Percentiles rank a stretch among this genome's conserved stretches.
phyloP scores from a whole-genome alignment of 2,113 vertebrate genomes.

The Oreochromis niloticus region DNA sequence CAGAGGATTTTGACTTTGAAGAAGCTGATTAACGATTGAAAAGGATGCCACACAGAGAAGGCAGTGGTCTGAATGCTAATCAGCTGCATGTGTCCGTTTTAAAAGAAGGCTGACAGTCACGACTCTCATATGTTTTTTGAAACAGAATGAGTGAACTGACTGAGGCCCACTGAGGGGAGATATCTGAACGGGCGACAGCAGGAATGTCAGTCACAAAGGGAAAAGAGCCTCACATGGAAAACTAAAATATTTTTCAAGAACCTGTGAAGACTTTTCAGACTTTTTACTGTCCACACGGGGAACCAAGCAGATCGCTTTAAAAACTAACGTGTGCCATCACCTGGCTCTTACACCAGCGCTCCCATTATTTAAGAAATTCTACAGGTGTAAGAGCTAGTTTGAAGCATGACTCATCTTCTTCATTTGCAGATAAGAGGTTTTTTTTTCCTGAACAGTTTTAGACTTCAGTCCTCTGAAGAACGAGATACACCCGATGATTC shows the following conservation, averaged over 20 bases:
- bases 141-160: neutral
- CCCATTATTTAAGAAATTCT: neutral
- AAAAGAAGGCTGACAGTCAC: neutral
- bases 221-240: neutral
- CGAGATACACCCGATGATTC: neutral
- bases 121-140: neutral
- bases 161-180: neutral
- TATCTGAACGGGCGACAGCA: neutral
- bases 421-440: accelerated
- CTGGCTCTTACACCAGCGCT: accelerated
- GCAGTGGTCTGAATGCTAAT: neutral
- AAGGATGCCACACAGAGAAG: neutral
- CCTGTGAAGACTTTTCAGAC: neutral
- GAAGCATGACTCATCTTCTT: neutral
- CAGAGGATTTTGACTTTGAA: neutral
- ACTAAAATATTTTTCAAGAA: neutral
- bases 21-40: neutral
- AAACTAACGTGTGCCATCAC: accelerated
- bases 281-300: neutral
- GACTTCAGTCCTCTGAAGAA: neutral
- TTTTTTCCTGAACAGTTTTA: neutral
- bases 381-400: neutral
- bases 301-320: neutral
- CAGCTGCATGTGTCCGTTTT: neutral
- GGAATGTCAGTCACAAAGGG: neutral